Evolutionary conservation across 2,888 invertebrate species (phyloP).

Genomic region (Aphidoletes aphidimyza): DNA sequence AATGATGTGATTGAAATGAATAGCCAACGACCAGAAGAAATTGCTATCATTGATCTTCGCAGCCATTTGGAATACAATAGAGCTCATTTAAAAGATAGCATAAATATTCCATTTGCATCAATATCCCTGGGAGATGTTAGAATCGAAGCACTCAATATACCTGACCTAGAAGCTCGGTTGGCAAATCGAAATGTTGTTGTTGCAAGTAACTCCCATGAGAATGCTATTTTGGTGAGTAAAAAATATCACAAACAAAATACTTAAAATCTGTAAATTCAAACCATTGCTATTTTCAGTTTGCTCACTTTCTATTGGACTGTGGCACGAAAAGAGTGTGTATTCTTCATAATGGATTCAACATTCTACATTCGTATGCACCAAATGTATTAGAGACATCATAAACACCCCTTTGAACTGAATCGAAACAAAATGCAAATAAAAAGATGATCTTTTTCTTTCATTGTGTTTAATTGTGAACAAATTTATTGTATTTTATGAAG

Average conservation of each 20-base stretch:
- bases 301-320: conserved; percentile 83
- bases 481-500: conserved; percentile 2
- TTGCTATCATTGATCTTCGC: conserved; percentile 77
- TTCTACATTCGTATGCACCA: conserved; percentile 76
- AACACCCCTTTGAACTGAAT: neutral
- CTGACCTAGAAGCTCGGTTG: conserved; percentile 70
- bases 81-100: conserved; percentile 81
- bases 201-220: conserved; percentile 81
- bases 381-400: conserved; percentile 62
- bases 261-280: no score
- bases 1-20: conserved; percentile 83
- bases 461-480: neutral
- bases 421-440: neutral
- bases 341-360: conserved; percentile 87
- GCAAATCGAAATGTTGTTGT: conserved; percentile 77
- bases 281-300: conserved; percentile 80
- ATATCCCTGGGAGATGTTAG: conserved; percentile 78
- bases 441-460: neutral
- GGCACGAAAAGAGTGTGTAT: conserved; percentile 83
- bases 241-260: no score
- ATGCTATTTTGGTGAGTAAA: conserved; percentile 75
- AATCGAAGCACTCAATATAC: conserved; percentile 76
- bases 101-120: conserved; percentile 89
- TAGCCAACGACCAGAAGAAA: conserved; percentile 69
- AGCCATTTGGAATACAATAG: conserved; percentile 64